A percentile compares a stretch with the other conserved stretches of the same genome.
Evolutionary conservation across 2,888 invertebrate genomes (phyloP).

Genomic region (Neoascia interrupta): DNA sequence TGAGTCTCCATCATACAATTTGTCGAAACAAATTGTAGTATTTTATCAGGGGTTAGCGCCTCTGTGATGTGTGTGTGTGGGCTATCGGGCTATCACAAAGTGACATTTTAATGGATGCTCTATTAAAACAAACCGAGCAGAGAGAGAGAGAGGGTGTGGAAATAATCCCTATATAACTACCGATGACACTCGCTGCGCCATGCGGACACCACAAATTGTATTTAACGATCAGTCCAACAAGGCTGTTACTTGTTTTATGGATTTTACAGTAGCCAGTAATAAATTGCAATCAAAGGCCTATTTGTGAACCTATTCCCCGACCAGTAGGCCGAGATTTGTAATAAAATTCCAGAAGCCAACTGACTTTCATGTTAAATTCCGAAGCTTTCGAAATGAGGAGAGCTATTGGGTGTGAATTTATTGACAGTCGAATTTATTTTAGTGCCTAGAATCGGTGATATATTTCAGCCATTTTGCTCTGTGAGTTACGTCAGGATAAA

Average conservation of each 20-base stretch:
- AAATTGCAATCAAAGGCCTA: constrained; percentile 53
- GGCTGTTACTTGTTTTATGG: background rate
- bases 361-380: constrained; percentile 31
- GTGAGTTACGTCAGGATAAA: too few relatives aligned
- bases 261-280: background rate
- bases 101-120: constrained; percentile 56
- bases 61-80: background rate
- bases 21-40: constrained; percentile 23
- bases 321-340: constrained; percentile 36
- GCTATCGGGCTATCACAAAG: constrained; percentile 15
- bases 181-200: constrained; percentile 31
- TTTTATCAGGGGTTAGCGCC: constrained; percentile 6
- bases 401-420: constrained; percentile 9
- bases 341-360: constrained; percentile 7
- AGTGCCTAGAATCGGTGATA: too few relatives aligned
- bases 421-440: too few relatives aligned
- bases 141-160: constrained; percentile 17
- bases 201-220: constrained; percentile 36
- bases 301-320: constrained; percentile 28
- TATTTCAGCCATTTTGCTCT: too few relatives aligned
- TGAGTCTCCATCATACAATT: constrained; percentile 20
- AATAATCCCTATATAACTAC: constrained; percentile 37
- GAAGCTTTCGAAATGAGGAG: constrained; percentile 8
- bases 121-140: constrained; percentile 30
- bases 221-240: constrained; percentile 59